A percentile compares a stretch with the other conserved stretches of the same genome.
Evolutionary conservation across 2,888 invertebrate species (phyloP).

Genomic region (Phalera bucephala): DNA sequence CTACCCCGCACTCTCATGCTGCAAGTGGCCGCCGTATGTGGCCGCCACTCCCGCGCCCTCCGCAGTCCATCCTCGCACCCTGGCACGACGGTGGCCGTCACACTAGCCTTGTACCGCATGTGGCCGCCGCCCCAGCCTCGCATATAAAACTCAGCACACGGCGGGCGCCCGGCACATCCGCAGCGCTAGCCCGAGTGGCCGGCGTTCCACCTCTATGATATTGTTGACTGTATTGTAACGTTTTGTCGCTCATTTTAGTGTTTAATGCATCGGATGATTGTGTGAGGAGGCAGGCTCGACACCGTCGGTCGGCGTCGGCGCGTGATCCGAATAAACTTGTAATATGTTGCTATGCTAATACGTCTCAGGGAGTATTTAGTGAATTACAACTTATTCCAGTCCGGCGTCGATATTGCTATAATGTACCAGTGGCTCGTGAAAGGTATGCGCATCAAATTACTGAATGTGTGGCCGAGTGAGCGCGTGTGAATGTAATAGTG

Average conservation of each 20-base stretch:
- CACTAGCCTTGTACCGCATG: too few species aligned
- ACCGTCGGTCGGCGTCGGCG: neutral
- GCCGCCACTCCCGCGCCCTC: too few species aligned
- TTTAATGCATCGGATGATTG: neutral
- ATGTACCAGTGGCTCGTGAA: too few species aligned
- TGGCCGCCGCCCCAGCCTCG: too few species aligned
- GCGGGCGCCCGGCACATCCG: too few species aligned
- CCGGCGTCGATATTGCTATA: neutral
- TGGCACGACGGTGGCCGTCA: too few species aligned
- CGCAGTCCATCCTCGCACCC: too few species aligned
- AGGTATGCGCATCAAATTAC: neutral
- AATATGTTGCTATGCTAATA: neutral
- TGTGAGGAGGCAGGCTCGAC: neutral
- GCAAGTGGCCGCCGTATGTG: too few species aligned
- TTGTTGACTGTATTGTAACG: neutral
- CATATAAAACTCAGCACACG: too few species aligned
- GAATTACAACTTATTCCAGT: neutral
- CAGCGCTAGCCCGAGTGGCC: too few species aligned
- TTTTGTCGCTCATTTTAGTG: neutral
- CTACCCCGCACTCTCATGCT: slow-evolving; percentile 24
- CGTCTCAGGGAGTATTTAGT: neutral
- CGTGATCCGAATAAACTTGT: neutral
- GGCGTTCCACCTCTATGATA: neutral
- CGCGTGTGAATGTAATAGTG: slow-evolving; percentile 6
- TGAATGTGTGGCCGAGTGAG: slow-evolving; percentile 5